phyloP scores from a whole-genome alignment of 35 echinoderm and acorn worm species.

The Apostichopus parvimensis region DNA sequence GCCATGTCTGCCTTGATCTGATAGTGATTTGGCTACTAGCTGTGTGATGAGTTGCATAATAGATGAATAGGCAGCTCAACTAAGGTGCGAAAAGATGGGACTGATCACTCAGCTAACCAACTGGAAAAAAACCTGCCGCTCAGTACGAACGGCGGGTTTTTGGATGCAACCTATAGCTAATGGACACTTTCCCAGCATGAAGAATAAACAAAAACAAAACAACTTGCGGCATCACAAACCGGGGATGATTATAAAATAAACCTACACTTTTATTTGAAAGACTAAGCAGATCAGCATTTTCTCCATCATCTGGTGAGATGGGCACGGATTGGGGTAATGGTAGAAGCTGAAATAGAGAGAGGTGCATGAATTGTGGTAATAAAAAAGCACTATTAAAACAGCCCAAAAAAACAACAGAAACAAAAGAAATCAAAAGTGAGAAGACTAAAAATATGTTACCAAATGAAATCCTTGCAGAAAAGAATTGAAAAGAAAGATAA shows the following conservation, averaged over 20 bases:
- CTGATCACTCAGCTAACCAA: no score
- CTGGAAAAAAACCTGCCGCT: no score
- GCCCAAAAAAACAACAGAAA: not conserved
- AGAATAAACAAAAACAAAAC: not conserved
- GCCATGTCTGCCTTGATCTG: no score
- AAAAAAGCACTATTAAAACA: not conserved
- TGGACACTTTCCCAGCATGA: not conserved
- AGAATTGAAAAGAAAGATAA: no score
- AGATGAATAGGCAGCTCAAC: no score
- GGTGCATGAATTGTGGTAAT: not conserved
- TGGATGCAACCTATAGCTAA: no score
- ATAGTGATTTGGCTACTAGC: no score
- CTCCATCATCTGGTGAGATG: slow-evolving; percentile 92
- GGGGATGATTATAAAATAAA: not conserved
- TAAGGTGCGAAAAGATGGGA: no score
- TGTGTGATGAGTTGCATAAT: no score
- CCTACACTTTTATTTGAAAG: slow-evolving; percentile 88
- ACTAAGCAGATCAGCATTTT: slow-evolving; percentile 75
- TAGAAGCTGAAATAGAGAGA: slow-evolving; percentile 74
- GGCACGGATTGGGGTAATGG: slow-evolving; percentile 94
- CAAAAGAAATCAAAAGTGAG: not conserved
- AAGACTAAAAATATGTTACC: no score
- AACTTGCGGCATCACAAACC: not conserved
- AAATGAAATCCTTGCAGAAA: no score
- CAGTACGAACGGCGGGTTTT: no score